These are phyloP conservation scores for Neelides folsomi DNA, from an alignment of 2,888 invertebrate genomes.

Conservation along the genomic window DNA sequence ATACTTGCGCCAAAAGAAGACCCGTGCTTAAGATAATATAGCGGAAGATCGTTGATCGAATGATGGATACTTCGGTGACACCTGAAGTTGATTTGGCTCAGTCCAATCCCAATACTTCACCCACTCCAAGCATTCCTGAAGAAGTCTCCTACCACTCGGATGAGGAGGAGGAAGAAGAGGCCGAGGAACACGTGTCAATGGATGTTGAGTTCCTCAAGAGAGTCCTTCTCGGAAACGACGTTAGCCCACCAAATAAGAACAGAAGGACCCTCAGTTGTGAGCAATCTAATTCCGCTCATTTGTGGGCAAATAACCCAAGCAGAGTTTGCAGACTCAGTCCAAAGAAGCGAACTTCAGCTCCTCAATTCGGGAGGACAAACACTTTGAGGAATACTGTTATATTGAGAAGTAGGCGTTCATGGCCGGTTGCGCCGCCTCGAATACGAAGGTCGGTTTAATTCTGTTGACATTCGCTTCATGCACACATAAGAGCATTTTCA, in stretches of 20 bases:
- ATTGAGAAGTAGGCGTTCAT: slow-evolving; percentile 55
- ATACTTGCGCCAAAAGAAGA: too few relatives aligned
- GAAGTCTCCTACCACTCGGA: too few relatives aligned
- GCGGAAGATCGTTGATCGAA: too few relatives aligned
- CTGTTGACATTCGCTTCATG: too few relatives aligned
- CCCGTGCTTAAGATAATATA: too few relatives aligned
- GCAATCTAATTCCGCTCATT: slow-evolving; percentile 41
- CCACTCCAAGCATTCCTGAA: too few relatives aligned
- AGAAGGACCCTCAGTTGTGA: slow-evolving; percentile 35
- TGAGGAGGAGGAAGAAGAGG: slow-evolving; percentile 2
- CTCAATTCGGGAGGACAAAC: slow-evolving; percentile 48
- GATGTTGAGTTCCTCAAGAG: slow-evolving; percentile 26
- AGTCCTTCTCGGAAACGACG: slow-evolving; percentile 21
- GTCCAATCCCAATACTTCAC: too few relatives aligned
- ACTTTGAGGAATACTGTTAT: slow-evolving; percentile 41
- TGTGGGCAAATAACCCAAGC: slow-evolving; percentile 46
- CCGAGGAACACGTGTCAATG: slow-evolving; percentile 10
- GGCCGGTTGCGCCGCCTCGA: slow-evolving; percentile 55
- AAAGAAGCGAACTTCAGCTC: slow-evolving; percentile 56
- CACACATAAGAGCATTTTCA: too few relatives aligned
- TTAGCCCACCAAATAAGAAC: slow-evolving; percentile 14
- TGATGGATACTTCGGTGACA: too few relatives aligned
- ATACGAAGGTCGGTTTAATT: slow-evolving; percentile 8
- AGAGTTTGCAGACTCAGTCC: slow-evolving; percentile 39
- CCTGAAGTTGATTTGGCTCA: too few relatives aligned